Base-by-base conservation (phyloP, 2,888 invertebrate genomes). In the Sphinx pinastri region DNA sequence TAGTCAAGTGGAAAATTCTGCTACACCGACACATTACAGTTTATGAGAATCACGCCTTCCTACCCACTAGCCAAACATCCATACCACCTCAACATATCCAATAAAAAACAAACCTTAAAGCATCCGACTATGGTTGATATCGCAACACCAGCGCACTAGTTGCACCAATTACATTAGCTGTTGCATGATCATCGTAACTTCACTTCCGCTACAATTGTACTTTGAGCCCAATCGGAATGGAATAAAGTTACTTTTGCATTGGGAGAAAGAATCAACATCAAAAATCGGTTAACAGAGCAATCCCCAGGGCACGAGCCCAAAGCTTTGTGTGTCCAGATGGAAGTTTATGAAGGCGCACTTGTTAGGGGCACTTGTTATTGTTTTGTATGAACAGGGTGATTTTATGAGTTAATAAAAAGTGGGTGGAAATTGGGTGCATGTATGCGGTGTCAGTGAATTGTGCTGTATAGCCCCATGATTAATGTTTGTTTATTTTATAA, bases 401-500 rank as follows among this genome's bases (percentile, higher is more conserved):
- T 90, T 92, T 90, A 92, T 87, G 91, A 85, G 91, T 87, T 91
- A 91, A 92, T 92, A 92, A 92, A 92, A 91, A 89, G 88, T 85
- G 83, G 81, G 81, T 82, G 82, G 83, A 84, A 86, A 86, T 88
- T 86, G 87, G 85, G 82, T 76, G 73, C 70, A 75, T 77, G 77
- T 79, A 76, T 83, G 81, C 75, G 82, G 81, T 79, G 75, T 67
- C 70, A 72, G 73, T 74, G 77, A 75, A 79, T 81, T 80, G 79
- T 73, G 77, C 54, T 82, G 75, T 76, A 76, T 82, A 76, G 77
- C 77, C 55, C 78, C 79, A 79, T 88, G 84, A 82, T 83, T 83
- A 81, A 81, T 85, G 79, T 78, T 82, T 82, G 81, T 76, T 78
- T 79, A 76, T 77, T 79, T 77, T 81, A 81, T 77, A 75, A 74